Evolutionary conservation across 2,888 invertebrate genomes (phyloP), one percentile per base, ranked within the genome.

Genomic region (Volucella bombylans): DNA sequence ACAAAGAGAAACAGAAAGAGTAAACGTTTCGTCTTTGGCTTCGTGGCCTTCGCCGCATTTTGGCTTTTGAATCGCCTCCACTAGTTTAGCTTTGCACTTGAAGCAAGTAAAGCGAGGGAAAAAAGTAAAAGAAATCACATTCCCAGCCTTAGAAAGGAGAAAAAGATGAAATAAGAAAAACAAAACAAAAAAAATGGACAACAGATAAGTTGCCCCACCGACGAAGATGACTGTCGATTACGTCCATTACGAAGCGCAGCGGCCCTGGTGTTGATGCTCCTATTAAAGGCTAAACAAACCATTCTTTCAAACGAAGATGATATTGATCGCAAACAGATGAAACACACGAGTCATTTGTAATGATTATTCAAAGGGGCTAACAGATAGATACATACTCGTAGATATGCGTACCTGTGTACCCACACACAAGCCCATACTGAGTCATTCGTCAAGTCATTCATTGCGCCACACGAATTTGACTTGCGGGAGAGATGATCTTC

Each of bases 311-410:
- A 45, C 55, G 64, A 68, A 43, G 52, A 71, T 69, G 80, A 81
- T 85, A 85, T 81, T 81, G 85, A 85, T 81, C 80, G 72, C 77
- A 81, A 81, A 80, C 76, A 81, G 76, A 85, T 77, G 76, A 85
- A 85, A 85, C 74, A 81, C 71, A 65, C 85, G 14, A 81, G 76
- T 80, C 76, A 85, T 85, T 81, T 85, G 85, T 72, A 77, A 68
- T 83, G 79, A 77, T 85, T 77, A 77, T 72, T 80, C 74, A 79
- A 79, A 83, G 69, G 38, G 47, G 47, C 15, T 23, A 65, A 15
- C 47, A 73, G 11, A 59, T 55, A 23, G 23, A 9, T 39, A 47
- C 41, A 39, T 50, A 64, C 47, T n/a, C 12, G 18, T 18, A 43
- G 49, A 11, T 49, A 49, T 8, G 1, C 14, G n/a, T 14, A 31